phyloP scores from a whole-genome alignment of 2,113 vertebrate genomes.

The Orientallactaga bullata region DNA sequence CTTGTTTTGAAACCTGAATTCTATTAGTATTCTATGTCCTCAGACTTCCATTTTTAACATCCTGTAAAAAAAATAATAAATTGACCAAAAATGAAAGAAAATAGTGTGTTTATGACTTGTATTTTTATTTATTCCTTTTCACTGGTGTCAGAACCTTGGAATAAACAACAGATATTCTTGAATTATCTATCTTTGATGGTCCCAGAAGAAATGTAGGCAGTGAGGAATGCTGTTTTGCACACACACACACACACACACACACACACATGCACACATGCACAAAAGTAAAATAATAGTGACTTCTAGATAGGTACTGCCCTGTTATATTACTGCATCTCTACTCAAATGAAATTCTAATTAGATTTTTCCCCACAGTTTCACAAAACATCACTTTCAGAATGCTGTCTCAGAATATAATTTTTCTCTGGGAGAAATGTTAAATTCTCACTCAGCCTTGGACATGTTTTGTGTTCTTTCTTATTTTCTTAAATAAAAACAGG shows the following conservation, averaged over 20 bases:
- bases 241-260: too few species aligned
- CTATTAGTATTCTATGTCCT: background rate
- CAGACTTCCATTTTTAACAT: slow-evolving; percentile 36
- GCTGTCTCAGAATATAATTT: slow-evolving; percentile 69
- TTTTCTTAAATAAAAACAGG: slow-evolving; percentile 71
- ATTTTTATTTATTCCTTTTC: slow-evolving; percentile 4
- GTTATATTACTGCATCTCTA: background rate
- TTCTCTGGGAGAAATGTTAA: slow-evolving; percentile 58
- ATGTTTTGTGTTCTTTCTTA: slow-evolving; percentile 67
- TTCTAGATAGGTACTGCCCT: slow-evolving; percentile 5
- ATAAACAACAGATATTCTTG: background rate
- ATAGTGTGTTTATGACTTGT: background rate
- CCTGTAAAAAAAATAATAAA: background rate
- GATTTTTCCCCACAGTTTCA: background rate
- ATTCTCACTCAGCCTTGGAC: slow-evolving; percentile 17
- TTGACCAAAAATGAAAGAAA: slow-evolving; percentile 22
- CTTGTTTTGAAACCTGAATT: slow-evolving; percentile 34
- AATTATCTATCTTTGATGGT: background rate
- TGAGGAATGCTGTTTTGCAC: background rate
- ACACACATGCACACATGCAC: too few species aligned
- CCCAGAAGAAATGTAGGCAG: background rate
- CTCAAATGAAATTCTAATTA: slow-evolving; percentile 22
- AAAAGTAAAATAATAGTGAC: background rate
- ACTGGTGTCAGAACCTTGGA: too few species aligned
- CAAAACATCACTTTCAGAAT: slow-evolving; percentile 61